Conservation (phyloP, 2,797 vertebrate genomes). For the Anguilla pacifica region DNA sequence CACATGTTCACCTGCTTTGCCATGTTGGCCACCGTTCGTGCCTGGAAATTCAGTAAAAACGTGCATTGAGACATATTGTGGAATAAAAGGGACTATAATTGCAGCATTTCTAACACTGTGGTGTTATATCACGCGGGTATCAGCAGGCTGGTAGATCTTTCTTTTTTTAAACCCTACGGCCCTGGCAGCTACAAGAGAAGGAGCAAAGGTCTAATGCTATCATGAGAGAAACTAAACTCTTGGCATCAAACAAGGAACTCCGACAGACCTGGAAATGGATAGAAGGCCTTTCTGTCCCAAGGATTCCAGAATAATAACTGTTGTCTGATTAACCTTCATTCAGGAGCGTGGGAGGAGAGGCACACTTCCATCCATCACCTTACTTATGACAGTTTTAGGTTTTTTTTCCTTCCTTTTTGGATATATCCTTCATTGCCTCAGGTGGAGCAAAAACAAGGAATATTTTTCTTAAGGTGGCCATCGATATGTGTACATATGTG, state of each 20-base stretch:
- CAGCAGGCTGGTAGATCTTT: conserved; percentile 8
- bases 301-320: conserved; percentile 73
- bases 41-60: background rate
- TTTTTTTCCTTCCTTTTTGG: conserved; percentile 72
- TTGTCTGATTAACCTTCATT: conserved; percentile 77
- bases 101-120: background rate
- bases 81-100: conserved; percentile 18
- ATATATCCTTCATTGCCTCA: conserved; percentile 72
- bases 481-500: conserved; percentile 66
- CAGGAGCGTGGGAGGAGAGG: conserved; percentile 73
- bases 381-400: conserved; percentile 55
- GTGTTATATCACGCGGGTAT: background rate
- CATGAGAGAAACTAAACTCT: conserved; percentile 64
- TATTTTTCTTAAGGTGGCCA: conserved; percentile 76
- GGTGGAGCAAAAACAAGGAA: conserved; percentile 63
- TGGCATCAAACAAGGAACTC: conserved; percentile 66
- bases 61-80: background rate
- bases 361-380: conserved; percentile 73
- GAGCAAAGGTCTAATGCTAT: conserved; percentile 17
- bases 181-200: background rate
- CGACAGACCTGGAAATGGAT: conserved; percentile 73
- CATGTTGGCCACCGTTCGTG: background rate
- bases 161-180: background rate
- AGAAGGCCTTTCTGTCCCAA: conserved; percentile 70
- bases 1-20: background rate